Evolutionary conservation across 2,797 vertebrate species (phyloP).

Genomic region (Mergus octosetaceus): DNA sequence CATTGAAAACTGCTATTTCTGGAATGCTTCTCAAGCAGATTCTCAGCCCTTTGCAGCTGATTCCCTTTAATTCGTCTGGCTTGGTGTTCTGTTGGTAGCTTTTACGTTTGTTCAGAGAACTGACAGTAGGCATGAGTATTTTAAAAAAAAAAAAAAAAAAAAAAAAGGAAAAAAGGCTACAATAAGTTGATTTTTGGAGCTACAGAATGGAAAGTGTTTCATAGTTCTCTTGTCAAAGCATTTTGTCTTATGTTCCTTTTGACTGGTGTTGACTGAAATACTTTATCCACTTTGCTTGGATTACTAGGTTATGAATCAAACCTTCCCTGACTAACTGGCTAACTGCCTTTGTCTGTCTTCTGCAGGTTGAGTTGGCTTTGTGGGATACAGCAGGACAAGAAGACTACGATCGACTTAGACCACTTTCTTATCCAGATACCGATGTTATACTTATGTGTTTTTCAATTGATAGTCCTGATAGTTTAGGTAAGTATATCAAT

Average conservation of each 20-base stretch:
- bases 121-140: background rate
- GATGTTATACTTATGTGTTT: slow-evolving; percentile 99
- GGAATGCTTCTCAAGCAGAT: background rate
- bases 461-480: slow-evolving; percentile 99
- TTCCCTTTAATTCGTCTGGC: background rate
- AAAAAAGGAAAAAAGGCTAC: background rate
- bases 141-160: background rate
- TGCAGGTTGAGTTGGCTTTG: slow-evolving; percentile 94
- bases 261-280: background rate
- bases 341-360: background rate
- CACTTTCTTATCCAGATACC: slow-evolving; percentile 97
- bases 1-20: background rate
- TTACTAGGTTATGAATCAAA: background rate
- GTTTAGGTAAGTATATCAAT: slow-evolving; percentile 88
- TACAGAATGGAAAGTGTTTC: background rate
- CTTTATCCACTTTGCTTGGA: background rate
- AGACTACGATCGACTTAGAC: slow-evolving; percentile 97
- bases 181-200: background rate
- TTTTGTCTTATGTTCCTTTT: background rate
- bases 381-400: slow-evolving; percentile 99
- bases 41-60: background rate
- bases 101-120: background rate
- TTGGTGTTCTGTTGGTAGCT: background rate
- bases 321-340: background rate
- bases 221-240: background rate